Evolutionary conservation across 2,888 invertebrate genomes (phyloP), one percentile per base, ranked within the genome.

Genomic region (Drosophila phalerata): DNA sequence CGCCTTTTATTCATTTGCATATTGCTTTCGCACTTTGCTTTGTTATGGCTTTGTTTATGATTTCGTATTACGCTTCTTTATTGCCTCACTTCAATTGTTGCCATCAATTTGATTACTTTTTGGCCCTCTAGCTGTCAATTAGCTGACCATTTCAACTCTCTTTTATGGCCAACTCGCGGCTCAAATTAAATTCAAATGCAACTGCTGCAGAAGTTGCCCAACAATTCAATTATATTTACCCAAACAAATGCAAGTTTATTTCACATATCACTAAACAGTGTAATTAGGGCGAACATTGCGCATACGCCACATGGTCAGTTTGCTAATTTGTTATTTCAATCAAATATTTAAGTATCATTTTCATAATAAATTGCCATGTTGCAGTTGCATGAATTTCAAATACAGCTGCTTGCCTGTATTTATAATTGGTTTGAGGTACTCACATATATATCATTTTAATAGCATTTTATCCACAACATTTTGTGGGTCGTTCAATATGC

Each of bases 1-100:
- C 83, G 55, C 67, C 69, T 83, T 85, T 85, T 82, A 84, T 86
- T 81, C 83, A 85, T 85, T 85, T 87, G 85, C 88, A 85, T 85
- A 85, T 87, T 87, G 81, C 87, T 74, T 78, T 75, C 71, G 73
- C 73, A 78, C 76, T 82, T 64, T 67, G 72, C 62, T 78, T 74
- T 68, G 74, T 86, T 84, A 84, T 84, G 70, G 84, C 86, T 67
- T 79, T 84, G 86, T 84, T 87, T 83, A 87, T 87, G 83, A 73
- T 75, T 71, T 75, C 77, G 75, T 73, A 79, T 81, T 82, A 75
- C 72, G 69, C 72, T 74, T 69, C 69, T 81, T 84, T 84, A 85
- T 81, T 63, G 79, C 77, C 77, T 55, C 62, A 65, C 73, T 71
- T 83, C 83, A 67, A 72, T 71, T 83, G 85, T 77, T 71, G 67